Evolutionary conservation across 2,113 vertebrate species (phyloP), one percentile per base, ranked within the genome.

Genomic region (Lontra canadensis): DNA sequence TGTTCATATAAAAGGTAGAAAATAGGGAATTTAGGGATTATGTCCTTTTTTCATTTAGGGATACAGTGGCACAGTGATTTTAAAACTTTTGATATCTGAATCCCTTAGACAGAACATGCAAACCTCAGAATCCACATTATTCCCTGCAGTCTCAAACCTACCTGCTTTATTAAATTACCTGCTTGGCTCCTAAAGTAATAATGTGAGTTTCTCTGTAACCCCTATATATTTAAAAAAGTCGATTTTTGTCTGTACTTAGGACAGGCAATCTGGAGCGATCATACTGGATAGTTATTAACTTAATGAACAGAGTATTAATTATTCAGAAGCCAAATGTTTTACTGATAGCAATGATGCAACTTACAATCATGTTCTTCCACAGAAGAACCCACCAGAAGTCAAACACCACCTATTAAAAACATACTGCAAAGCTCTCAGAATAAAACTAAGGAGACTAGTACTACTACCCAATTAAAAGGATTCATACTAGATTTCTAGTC

Each of bases 251-350:
- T 31, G 7, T 89, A 65, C 55, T 88, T 78, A 85, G 29, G 0
- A 82, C 83, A 73, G 25, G 88, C 83, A 73, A 21, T 90, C 42
- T 93, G 18, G 11, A 93, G 18, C n/a, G 29, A 95, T 42, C 17
- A 29, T 49, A 92, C 23, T 52, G 34, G 11, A 47, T 34, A 87
- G 52, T 42, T 26, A 91, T 84, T 71, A 94, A 82, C 1, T 73
- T 44, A 92, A 80, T 74, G n/a, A 81, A 93, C 17, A 92, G 6
- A 86, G 31, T 20, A 82, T 83, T 93, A 85, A 90, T 91, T 91
- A 65, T 44, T 83, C 76, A 90, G 55, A 85, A 71, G 29, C n/a
- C 57, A 92, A 79, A 55, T 34, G 23, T 73, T 90, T 96, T 71
- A 71, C 17, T 69, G 65, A 36, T 85, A 73, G 84, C n/a, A 42